Evolutionary conservation across 2,888 invertebrate genomes (phyloP), one percentile per base, ranked within the genome.

Genomic region (Phalera bucephala): DNA sequence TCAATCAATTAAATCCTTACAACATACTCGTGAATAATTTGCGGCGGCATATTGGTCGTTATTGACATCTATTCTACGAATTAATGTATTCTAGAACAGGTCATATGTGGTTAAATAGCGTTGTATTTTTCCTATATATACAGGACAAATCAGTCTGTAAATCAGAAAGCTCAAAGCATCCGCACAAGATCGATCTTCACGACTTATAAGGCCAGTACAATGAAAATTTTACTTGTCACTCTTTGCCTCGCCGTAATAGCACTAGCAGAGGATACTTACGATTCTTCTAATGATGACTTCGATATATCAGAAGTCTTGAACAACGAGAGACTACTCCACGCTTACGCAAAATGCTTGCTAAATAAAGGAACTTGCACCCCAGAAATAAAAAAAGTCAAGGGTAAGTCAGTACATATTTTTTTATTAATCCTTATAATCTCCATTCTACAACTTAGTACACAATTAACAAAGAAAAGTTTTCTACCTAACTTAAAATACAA

Each of bases 321-420:
- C 6, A 95, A 93, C 67, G 92, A 94, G 2, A 91, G 94, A 39
- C 76, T 95, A 20, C 75, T 95, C 17, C 88, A 90, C 22, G 91
- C 92, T 32, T 95, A 95, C 58, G 76, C 93, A 7, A 92, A 93
- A 43, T 95, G 95, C 61, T 73, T 95, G 45, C 73, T 95, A 49
- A 91, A 91, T 10, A 82, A 88, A 42, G 93, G 93, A 27, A 92
- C 91, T 2, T 95, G 95, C 67, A 94, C 94, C 0, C 91, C 94
- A 5, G 94, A 95, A 76, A 93, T 92, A 26, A 91, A 92, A 56
- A 91, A 93, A 82, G 78, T 95, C 1, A 95, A 93, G 87, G 91
- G 95, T 95, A 83, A 89, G 84, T 14, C 29, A 27, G 23, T 23
- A 10, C 7, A n/a, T 17, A 10, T 22, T 4, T 11, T 23, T 27